Evolutionary conservation across 2,113 vertebrate species (phyloP), one percentile per base, ranked within the genome.

Genomic region (Alaudala cheleensis): DNA sequence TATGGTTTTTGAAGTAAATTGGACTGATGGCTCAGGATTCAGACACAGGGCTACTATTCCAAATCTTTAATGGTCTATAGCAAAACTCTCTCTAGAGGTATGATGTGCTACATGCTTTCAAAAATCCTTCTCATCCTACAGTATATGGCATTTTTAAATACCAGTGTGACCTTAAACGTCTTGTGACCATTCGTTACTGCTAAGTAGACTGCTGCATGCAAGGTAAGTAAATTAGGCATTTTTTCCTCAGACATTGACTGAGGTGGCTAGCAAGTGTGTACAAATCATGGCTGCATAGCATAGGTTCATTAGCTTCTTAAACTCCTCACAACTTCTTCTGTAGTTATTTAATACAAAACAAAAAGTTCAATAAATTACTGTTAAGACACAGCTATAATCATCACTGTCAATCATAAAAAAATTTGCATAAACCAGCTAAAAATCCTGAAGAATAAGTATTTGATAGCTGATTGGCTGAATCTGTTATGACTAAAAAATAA

Each of bases 341-440:
- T 80, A 69, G 78, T 81, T 95, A 84, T 94, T 94, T 92, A 92
- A 92, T 18, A 37, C 22, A 88, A 28, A 31, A 81, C 54, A 22
- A 81, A 95, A 60, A 78, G 25, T 45, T 64, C 18, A 91, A 54
- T 92, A 89, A 91, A 88, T 92, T 91, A 80, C 49, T 85, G 8
- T 81, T 92, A 80, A 89, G 60, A 62, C 56, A 87, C 2, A 21
- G 57, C 44, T 95, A 80, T 51, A 88, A 93, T 82, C 73, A 57
- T 37, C 56, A 50, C 29, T 67, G 33, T 53, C 64, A 93, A 64
- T 85, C 26, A 54, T 57, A 82, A 95, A 97, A 61, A 9, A 90
- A 57, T 54, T 54, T 29, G 28, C 49, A 76, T 47, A 64, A 93
- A 93, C 10, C 11, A 47, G 25, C 31, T 96, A 33, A 86, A 86